Evolutionary conservation across 2,797 vertebrate genomes (phyloP), one percentile per base, ranked within the genome.

Genomic region (Kryptolebias ocellatus): DNA sequence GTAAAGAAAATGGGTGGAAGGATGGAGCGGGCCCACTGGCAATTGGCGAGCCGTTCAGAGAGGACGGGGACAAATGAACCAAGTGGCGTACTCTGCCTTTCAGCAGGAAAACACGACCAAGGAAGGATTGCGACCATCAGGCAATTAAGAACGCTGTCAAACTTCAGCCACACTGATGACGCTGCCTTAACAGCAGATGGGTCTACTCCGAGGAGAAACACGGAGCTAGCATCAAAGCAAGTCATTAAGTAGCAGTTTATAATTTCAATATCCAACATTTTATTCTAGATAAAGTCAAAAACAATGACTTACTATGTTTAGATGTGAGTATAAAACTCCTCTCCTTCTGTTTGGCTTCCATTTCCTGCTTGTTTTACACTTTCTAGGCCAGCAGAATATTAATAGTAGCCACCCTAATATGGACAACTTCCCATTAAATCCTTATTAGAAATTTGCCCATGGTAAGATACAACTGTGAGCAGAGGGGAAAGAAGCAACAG

Each of bases 1-100:
- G 11, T 12, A 42, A 14, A 42, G 11, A 42, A 42, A 12, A 42
- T 42, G 12, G 10, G 39, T 12, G 3, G 39, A 12, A 12, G 39
- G 39, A 14, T 42, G 39, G 39, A 42, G 39, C 14, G 14, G 39
- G 39, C 39, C 47, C 0, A 1, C 59, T 72, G 69, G 51, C 59
- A 54, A 56, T 49, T 58, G 67, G 67, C 81, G 51, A 66, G 60
- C 57, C 53, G 69, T 51, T 76, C 70, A 45, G 6, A 27, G 53
- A 73, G n/a, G n/a, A 64, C 17, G n/a, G 60, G 58, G 51, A 68
- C 39, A 63, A 55, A 74, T 49, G 42, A 54, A 68, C 47, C 62
- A 28, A 66, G 62, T 49, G 20, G 61, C 60, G 51, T 27, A 31
- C 51, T 70, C 61, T 46, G 44, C 37, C 27, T 54, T 31, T 44